These are phyloP conservation scores for Siniperca obscura DNA, from an alignment of 2,797 vertebrate species.

Conservation along the genomic window DNA sequence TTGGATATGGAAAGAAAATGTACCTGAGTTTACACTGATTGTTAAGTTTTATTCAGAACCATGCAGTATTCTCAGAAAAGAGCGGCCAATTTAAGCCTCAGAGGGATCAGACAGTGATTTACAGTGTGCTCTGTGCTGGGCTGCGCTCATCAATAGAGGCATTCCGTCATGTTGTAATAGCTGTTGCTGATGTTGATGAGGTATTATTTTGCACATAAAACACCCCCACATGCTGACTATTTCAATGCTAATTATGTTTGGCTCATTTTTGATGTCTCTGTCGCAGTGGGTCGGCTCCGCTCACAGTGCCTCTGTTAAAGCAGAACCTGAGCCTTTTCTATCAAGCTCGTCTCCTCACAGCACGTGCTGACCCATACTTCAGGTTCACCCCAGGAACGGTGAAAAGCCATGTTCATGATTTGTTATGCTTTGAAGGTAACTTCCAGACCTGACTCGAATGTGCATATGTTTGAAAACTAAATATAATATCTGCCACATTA, in stretches of 20 bases:
- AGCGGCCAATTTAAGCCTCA: slow-evolving; percentile 40
- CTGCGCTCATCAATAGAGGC: slow-evolving; percentile 55
- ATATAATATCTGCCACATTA: slow-evolving; percentile 12
- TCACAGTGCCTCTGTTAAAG: slow-evolving; percentile 18
- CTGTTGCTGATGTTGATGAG: slow-evolving; percentile 69
- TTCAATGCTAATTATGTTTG: slow-evolving; percentile 74
- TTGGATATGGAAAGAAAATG: slow-evolving; percentile 22
- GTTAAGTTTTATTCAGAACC: slow-evolving; percentile 30
- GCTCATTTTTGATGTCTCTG: slow-evolving; percentile 61
- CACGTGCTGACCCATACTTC: slow-evolving; percentile 33
- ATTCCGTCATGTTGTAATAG: slow-evolving; percentile 59
- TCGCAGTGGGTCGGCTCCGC: slow-evolving; percentile 51
- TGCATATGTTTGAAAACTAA: slow-evolving; percentile 18
- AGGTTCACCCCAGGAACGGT: slow-evolving; percentile 16
- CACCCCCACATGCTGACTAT: slow-evolving; percentile 69
- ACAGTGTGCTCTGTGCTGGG: slow-evolving; percentile 37
- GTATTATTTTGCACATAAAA: slow-evolving; percentile 73
- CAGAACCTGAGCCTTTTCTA: slow-evolving; percentile 19
- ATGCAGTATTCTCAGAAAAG: not conserved
- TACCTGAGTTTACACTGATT: slow-evolving; percentile 24
- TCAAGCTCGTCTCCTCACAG: slow-evolving; percentile 26
- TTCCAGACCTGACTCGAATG: slow-evolving; percentile 13
- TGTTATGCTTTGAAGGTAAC: slow-evolving; percentile 40
- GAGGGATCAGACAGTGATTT: slow-evolving; percentile 55
- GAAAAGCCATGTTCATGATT: slow-evolving; percentile 18